Evolutionary conservation across 2,113 vertebrate genomes (phyloP).

Genomic region (Rostratula benghalensis): DNA sequence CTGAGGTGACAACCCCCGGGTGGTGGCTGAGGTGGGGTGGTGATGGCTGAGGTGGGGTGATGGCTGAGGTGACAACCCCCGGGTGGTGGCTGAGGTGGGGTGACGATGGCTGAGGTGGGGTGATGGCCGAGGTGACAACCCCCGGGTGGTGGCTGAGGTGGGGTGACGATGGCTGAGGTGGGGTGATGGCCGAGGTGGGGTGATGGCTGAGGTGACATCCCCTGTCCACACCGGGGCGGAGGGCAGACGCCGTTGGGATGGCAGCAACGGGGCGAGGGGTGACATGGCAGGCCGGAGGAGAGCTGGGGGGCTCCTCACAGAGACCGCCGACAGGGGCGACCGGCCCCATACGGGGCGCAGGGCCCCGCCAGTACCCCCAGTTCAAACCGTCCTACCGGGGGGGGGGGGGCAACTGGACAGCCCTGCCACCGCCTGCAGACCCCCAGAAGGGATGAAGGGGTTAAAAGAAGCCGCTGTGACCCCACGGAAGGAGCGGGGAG

Average conservation of each 20-base stretch:
- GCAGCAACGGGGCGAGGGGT: not conserved
- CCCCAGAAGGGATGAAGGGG: not conserved
- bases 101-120: not conserved
- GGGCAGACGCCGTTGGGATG: not conserved
- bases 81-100: not conserved
- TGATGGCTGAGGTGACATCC: not conserved
- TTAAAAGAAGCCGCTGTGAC: not conserved
- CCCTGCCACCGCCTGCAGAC: not conserved
- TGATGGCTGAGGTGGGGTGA: not conserved
- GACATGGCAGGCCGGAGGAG: not conserved
- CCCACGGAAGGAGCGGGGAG: not conserved
- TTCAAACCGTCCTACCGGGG: not conserved
- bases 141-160: not conserved
- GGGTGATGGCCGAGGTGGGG: too few species aligned
- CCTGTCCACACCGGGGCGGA: fast-evolving
- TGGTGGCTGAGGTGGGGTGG: not conserved
- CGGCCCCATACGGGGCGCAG: not conserved
- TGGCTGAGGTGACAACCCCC: not conserved
- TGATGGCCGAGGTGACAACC: not conserved
- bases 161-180: not conserved
- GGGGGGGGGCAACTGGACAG: not conserved
- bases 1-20: not conserved
- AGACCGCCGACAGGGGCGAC: not conserved
- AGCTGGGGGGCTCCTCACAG: not conserved
- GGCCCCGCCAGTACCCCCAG: not conserved